Evolutionary conservation across 2,888 invertebrate species (phyloP), one percentile per base, ranked within the genome.

Genomic region (Harmothoe impar): DNA sequence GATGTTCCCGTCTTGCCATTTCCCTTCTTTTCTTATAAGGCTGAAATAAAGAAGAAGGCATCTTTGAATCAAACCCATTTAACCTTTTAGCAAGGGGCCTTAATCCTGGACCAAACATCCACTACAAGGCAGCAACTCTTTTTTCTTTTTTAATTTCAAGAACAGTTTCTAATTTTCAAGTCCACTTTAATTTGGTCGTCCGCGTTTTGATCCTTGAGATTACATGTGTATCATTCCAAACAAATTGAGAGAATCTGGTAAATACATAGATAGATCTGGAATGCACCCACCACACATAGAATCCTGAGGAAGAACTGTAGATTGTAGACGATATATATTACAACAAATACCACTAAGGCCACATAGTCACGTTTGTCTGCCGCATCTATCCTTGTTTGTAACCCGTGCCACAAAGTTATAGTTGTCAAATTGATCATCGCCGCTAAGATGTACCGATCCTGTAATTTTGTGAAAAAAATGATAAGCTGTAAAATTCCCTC

Each of bases 401-500:
- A 91, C 20, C 94, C 94, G 91, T 95, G 95, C 95, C 95, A 95
- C n/a, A 94, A 93, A 91, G 95, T 95, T n/a, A 95, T 94, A 5
- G 94, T 93, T 7, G 94, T 94, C 91, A 95, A 91, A 94, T 95
- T 95, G 43, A 95, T 93, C 94, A 95, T 94, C 88, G 95, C 94
- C 20, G 94, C 94, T 85, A 95, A 92, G 72, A 95, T 92, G 92
- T 95, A 95, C 35, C 89, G 62, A 33, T 89, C 89, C 89, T 89
- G 84, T 10, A 90, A 72, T 62, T 62, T 3, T 3, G 3, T 12
- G 15, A n/a, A n/a, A 20, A 62, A n/a, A 62, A 62, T n/a, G 7
- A n/a, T 62, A 15, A 52, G 54, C 17, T 15, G 54, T 52, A 15
- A 15, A 52, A 10, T 52, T 15, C 17, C 54, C 54, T 52, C 10